Evolutionary conservation across 2,113 vertebrate genomes (phyloP), one percentile per base, ranked within the genome.

Genomic region (Chaetorhynchus papuensis): DNA sequence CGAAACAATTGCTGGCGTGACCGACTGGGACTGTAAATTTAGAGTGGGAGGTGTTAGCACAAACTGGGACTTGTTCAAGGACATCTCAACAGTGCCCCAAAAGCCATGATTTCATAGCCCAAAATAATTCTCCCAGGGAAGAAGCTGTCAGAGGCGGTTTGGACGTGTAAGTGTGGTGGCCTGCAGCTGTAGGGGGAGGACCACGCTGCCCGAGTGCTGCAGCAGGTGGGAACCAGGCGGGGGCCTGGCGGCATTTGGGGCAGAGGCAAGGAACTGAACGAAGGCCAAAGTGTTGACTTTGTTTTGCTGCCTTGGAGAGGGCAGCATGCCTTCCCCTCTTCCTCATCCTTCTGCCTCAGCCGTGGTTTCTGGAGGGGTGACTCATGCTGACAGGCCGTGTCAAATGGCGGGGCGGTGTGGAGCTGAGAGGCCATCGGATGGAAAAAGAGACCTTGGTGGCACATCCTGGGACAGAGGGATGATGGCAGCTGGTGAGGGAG

Each of bases 81-180:
- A 94, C 93, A 53, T 94, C 93, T 92, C 91, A 94, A n/a, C 80
- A 84, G 91, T 95, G 95, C n/a, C 94, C 87, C 44, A 81, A 93
- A 87, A 87, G 69, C 83, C 74, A 30, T 94, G 94, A 95, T 82
- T 92, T 95, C 91, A 87, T 79, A 89, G 72, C 90, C 77, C n/a
- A 49, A 94, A 95, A 94, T 91, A 94, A 94, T 88, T 83, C 85
- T 92, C 76, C 30, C 45, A 86, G 64, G 86, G 68, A 90, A 94
- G 93, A 83, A 63, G 93, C 95, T 84, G 93, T 92, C 80, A 69
- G 83, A 88, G 54, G 93, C n/a, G 5, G 88, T 92, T 93, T 86
- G 89, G 89, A 90, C 0, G 1, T 83, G 79, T 80, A 37, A 89
- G 39, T 3, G 15, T 77, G 87, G 90, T 77, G 92, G 84, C 84